Evolutionary conservation across 2,113 vertebrate genomes (phyloP).

Genomic region (Plectropomus leopardus): DNA sequence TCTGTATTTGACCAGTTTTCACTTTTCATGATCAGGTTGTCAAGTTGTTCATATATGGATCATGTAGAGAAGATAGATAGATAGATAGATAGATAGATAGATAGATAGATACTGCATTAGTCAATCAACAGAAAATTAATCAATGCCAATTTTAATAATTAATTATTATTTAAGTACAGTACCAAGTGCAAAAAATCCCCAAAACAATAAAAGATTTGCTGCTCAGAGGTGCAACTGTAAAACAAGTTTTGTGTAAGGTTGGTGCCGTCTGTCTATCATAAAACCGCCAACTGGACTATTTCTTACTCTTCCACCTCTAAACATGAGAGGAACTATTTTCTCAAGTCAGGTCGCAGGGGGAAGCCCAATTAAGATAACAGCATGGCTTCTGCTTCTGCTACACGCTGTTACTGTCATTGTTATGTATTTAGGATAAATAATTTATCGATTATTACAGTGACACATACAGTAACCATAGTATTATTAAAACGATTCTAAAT

Average conservation of each 20-base stretch:
- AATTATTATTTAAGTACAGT: background rate
- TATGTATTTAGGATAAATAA: background rate
- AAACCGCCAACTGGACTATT: background rate
- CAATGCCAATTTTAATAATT: background rate
- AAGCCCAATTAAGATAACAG: constrained; percentile 36
- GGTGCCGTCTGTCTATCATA: no score
- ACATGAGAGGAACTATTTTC: constrained; percentile 50
- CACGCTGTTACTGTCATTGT: background rate
- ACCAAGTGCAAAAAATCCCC: no score
- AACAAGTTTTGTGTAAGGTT: background rate
- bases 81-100: no score
- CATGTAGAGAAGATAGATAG: no score
- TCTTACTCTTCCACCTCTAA: constrained; percentile 24
- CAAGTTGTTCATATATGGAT: background rate
- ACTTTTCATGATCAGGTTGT: background rate
- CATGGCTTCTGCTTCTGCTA: constrained; percentile 61
- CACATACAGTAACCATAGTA: background rate
- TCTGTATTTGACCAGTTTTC: background rate
- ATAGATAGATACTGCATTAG: no score
- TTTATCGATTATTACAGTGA: background rate
- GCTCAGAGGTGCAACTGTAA: no score
- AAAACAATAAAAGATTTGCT: background rate
- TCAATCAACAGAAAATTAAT: background rate
- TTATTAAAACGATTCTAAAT: background rate
- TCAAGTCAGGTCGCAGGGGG: constrained; percentile 30